These are phyloP conservation scores for Nematostella vectensis DNA, from an alignment of 92 coral and sea anemone species.

Conservation along the genomic window DNA sequence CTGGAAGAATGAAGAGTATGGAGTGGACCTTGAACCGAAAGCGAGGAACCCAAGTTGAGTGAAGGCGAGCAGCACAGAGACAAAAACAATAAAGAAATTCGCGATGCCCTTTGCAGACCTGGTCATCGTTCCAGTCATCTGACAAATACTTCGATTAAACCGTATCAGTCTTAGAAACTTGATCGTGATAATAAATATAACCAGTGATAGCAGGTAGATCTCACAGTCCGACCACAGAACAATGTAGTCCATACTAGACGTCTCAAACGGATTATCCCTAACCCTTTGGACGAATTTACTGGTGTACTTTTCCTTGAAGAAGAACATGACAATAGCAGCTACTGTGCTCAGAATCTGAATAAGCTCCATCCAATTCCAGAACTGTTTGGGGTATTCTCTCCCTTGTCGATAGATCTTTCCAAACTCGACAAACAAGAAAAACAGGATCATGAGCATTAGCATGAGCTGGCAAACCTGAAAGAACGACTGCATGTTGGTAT, in stretches of 20 bases:
- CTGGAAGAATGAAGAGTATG: slow-evolving; percentile 65
- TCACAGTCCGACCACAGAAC: slow-evolving; percentile 63
- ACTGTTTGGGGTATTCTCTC: slow-evolving; percentile 28
- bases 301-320: slow-evolving; percentile 61
- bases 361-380: slow-evolving; percentile 84
- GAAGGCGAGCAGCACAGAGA: slow-evolving; percentile 52
- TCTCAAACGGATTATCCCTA: slow-evolving; percentile 65
- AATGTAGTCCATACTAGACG: slow-evolving; percentile 63
- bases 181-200: slow-evolving; percentile 63
- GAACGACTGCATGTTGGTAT: slow-evolving; percentile 40
- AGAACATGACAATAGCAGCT: slow-evolving; percentile 62
- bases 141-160: slow-evolving; percentile 54
- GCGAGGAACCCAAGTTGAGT: slow-evolving; percentile 67
- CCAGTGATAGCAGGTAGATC: slow-evolving; percentile 61
- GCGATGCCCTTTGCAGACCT: slow-evolving; percentile 44
- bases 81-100: slow-evolving; percentile 60
- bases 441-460: slow-evolving; percentile 50
- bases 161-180: slow-evolving; percentile 63
- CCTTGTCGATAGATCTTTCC: slow-evolving; percentile 69
- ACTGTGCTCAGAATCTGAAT: slow-evolving; percentile 52
- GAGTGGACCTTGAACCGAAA: slow-evolving; percentile 40
- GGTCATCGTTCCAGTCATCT: slow-evolving; percentile 49
- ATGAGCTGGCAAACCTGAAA: slow-evolving; percentile 67
- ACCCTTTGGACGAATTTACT: slow-evolving; percentile 54
- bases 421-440: slow-evolving; percentile 56